phyloP scores from a whole-genome alignment of 2,113 vertebrate species.

The Pangasianodon hypophthalmus region DNA sequence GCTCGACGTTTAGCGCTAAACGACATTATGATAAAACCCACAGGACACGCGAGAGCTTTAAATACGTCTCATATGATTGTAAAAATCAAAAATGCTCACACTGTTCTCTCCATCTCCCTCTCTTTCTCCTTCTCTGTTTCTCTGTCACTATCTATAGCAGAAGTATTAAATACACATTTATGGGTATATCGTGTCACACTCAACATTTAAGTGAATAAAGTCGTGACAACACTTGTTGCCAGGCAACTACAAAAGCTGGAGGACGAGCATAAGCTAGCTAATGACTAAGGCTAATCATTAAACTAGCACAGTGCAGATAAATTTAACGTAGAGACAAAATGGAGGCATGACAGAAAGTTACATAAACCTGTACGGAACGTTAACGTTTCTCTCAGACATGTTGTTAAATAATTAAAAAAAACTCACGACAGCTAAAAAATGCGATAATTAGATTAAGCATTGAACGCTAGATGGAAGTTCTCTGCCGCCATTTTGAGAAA shows the following conservation, averaged over 20 bases:
- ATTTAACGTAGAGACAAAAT: neutral
- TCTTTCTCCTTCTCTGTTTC: neutral
- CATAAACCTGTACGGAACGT: neutral
- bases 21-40: conserved; percentile 16
- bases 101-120: neutral
- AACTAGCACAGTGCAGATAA: neutral
- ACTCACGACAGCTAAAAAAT: neutral
- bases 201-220: conserved; percentile 5
- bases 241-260: neutral
- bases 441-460: neutral
- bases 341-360: neutral
- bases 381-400: neutral
- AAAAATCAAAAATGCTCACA: neutral
- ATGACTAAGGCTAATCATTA: neutral
- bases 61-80: conserved; percentile 5
- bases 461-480: neutral
- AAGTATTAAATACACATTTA: neutral
- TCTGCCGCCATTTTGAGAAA: neutral
- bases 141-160: neutral
- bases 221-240: conserved; percentile 1
- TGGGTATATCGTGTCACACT: neutral
- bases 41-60: neutral
- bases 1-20: conserved; percentile 24
- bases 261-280: neutral
- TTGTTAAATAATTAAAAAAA: neutral